phyloP scores from a whole-genome alignment of 37 sponge, comb jelly and placozoan species.

The Aplysina aerophoba region DNA sequence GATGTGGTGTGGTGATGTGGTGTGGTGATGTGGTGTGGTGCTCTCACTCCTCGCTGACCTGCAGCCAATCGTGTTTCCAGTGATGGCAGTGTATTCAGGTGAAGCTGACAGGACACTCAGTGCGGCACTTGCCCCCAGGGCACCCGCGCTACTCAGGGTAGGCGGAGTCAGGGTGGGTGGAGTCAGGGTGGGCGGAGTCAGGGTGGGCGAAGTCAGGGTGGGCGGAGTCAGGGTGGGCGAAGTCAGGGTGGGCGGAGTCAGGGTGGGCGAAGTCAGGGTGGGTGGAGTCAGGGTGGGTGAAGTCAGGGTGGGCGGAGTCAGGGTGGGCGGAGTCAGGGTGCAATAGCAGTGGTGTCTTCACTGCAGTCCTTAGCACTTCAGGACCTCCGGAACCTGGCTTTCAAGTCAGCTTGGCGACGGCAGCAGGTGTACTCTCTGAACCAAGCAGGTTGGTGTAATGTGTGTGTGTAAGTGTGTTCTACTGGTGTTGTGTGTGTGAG shows the following conservation, averaged over 20 bases:
- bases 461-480: too few species aligned
- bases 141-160: slow-evolving; percentile 40
- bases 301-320: slow-evolving; percentile 29
- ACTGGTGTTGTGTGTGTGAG: too few species aligned
- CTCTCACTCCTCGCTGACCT: neutral
- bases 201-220: too few species aligned
- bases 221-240: neutral
- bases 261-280: too few species aligned
- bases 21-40: neutral
- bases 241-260: neutral
- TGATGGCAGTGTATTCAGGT: slow-evolving; percentile 57
- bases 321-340: neutral
- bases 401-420: slow-evolving; percentile 54
- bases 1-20: too few species aligned
- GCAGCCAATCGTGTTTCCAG: slow-evolving; percentile 66
- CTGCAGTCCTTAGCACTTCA: slow-evolving; percentile 60
- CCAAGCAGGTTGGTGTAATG: slow-evolving; percentile 28
- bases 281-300: slow-evolving; percentile 46
- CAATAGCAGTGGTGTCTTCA: neutral
- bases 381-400: slow-evolving; percentile 62
- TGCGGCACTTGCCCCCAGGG: slow-evolving; percentile 32
- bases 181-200: neutral
- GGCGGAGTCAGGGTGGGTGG: neutral
- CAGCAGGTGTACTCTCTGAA: slow-evolving; percentile 65
- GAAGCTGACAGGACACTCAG: slow-evolving; percentile 26